Evolutionary conservation across 2,888 invertebrate species (phyloP).

Genomic region (Drosophila neonasuta): DNA sequence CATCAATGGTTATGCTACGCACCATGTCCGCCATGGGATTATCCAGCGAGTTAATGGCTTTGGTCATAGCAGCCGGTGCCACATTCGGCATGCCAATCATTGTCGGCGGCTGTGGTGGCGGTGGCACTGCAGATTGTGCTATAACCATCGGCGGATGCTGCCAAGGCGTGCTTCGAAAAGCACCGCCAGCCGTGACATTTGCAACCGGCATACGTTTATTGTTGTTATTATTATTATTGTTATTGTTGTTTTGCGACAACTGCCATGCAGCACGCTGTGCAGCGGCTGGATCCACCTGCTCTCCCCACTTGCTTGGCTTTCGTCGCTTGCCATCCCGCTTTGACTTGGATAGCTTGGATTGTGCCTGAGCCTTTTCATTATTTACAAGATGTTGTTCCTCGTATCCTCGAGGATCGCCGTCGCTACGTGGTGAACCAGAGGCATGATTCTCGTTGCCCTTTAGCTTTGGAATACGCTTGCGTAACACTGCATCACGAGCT

Average conservation of each 20-base stretch:
- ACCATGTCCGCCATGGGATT: slow-evolving; percentile 87
- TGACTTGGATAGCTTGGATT: slow-evolving; percentile 34
- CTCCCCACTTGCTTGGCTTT: slow-evolving; percentile 80
- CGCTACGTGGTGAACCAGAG: slow-evolving; percentile 60
- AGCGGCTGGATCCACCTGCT: slow-evolving; percentile 63
- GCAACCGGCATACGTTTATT: slow-evolving; percentile 37
- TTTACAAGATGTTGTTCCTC: slow-evolving; percentile 57
- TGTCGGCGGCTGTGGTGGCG: slow-evolving; percentile 58
- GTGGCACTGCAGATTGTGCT: slow-evolving; percentile 50
- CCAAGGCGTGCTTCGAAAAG: slow-evolving; percentile 72
- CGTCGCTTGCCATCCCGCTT: slow-evolving; percentile 73
- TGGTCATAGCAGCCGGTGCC: slow-evolving; percentile 49
- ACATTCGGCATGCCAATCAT: slow-evolving; percentile 64
- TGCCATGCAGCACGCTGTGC: slow-evolving; percentile 69
- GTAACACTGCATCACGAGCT: slow-evolving; percentile 81
- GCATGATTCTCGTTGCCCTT: slow-evolving; percentile 62
- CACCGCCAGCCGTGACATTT: slow-evolving; percentile 20
- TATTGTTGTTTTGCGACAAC: slow-evolving; percentile 49
- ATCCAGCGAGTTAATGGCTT: slow-evolving; percentile 82
- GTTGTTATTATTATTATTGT: slow-evolving; percentile 37
- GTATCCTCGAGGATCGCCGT: slow-evolving; percentile 55
- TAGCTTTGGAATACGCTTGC: slow-evolving; percentile 82
- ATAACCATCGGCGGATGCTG: slow-evolving; percentile 70
- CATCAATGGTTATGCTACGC: slow-evolving; percentile 92
- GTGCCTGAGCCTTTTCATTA: slow-evolving; percentile 18